Conservation (phyloP, 2,113 vertebrate species). For the Ctenomys sociabilis region DNA sequence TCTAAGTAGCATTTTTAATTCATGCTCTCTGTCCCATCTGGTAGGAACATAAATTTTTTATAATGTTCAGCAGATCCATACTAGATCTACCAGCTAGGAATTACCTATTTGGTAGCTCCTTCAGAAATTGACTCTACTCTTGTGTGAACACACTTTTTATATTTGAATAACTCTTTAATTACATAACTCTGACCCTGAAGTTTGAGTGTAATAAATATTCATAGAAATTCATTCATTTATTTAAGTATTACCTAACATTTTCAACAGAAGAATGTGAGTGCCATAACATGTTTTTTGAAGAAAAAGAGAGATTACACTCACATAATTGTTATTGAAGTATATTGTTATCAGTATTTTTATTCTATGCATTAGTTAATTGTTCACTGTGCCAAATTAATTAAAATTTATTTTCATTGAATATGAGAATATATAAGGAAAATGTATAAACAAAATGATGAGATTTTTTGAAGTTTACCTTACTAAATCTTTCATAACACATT, state of each 20-base stretch:
- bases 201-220: no score
- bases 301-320: neutral
- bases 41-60: neutral
- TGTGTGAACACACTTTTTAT: neutral
- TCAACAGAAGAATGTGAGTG: neutral
- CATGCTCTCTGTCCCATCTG: neutral
- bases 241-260: neutral
- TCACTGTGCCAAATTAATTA: neutral
- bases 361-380: neutral
- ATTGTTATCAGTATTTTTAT: neutral
- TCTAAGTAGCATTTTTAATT: neutral
- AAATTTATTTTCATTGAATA: neutral
- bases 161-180: neutral
- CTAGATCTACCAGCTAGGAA: neutral
- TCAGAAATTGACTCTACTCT: neutral
- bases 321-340: neutral
- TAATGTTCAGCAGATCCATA: no score
- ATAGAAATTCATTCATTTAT: neutral
- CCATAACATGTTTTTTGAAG: neutral
- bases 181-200: neutral
- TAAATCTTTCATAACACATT: constrained; percentile 41
- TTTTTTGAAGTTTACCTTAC: constrained; percentile 60
- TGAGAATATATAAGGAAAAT: neutral
- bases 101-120: neutral
- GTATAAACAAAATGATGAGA: no score